Percentiles rank a stretch among this genome's conserved stretches.
These are phyloP conservation scores for Prionace glauca DNA, from an alignment of 2,797 vertebrate genomes.

Conservation along the genomic window DNA sequence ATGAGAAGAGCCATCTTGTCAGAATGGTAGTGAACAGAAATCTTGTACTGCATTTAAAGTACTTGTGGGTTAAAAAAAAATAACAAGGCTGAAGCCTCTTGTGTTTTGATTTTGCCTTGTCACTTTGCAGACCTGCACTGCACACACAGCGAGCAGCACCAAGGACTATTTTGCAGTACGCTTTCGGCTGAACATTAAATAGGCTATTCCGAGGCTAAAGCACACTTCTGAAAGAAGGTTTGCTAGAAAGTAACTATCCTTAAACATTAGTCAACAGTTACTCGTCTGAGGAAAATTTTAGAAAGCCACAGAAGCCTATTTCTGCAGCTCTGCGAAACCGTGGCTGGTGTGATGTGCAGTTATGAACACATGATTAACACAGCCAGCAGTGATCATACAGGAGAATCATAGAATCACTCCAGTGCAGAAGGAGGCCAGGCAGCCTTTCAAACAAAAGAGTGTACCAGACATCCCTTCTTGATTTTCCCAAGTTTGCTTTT, in stretches of 20 bases:
- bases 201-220: not conserved
- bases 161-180: not conserved
- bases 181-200: not conserved
- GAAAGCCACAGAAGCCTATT: not conserved
- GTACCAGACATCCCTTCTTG: too few relatives aligned
- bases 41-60: not conserved
- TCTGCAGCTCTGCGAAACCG: not conserved
- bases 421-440: too few relatives aligned
- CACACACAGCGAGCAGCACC: not conserved
- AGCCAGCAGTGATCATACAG: not conserved
- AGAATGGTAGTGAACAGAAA: not conserved
- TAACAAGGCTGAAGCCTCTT: not conserved
- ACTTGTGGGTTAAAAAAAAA: not conserved
- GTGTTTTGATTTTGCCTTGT: not conserved
- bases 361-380: not conserved
- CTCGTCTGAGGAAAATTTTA: not conserved
- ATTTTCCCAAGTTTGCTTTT: too few relatives aligned
- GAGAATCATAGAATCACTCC: too few relatives aligned
- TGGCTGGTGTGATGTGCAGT: not conserved
- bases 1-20: not conserved
- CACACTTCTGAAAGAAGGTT: not conserved
- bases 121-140: not conserved
- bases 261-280: not conserved
- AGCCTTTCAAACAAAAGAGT: too few relatives aligned
- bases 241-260: not conserved